phyloP scores from a whole-genome alignment of 2,797 vertebrate species.

The Sebastes reedi region DNA sequence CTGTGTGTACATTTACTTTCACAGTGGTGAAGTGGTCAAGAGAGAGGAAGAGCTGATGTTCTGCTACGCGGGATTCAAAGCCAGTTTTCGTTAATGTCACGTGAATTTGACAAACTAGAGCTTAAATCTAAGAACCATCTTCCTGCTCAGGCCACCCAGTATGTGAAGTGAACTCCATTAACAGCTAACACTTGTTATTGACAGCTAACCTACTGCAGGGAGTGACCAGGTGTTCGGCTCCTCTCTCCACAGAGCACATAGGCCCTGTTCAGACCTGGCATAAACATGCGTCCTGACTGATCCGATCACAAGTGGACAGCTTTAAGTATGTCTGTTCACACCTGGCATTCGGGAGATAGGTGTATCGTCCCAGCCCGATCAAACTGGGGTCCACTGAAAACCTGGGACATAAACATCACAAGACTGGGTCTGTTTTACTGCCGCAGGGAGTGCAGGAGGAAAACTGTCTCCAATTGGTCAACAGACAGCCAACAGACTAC shows the following conservation, averaged over 20 bases:
- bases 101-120: not conserved
- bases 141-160: conserved; percentile 7
- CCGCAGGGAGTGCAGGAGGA: not conserved
- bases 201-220: not conserved
- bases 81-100: not conserved
- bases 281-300: too few species aligned
- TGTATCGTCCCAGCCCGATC: too few species aligned
- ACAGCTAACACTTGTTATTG: not conserved
- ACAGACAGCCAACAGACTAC: not conserved
- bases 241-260: not conserved
- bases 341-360: too few species aligned
- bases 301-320: too few species aligned
- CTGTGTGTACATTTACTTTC: conserved; percentile 42
- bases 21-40: conserved; percentile 12
- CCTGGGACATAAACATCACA: not conserved
- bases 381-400: not conserved
- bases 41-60: not conserved
- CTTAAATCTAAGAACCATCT: not conserved
- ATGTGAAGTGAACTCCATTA: not conserved
- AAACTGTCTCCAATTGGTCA: not conserved
- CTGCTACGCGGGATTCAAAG: not conserved
- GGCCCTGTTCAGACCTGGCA: too few species aligned
- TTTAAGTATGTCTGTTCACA: too few species aligned
- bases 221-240: conserved; percentile 27
- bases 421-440: not conserved